Evolutionary conservation across 2,113 vertebrate species (phyloP).

Genomic region (Chloroceryle aenea): DNA sequence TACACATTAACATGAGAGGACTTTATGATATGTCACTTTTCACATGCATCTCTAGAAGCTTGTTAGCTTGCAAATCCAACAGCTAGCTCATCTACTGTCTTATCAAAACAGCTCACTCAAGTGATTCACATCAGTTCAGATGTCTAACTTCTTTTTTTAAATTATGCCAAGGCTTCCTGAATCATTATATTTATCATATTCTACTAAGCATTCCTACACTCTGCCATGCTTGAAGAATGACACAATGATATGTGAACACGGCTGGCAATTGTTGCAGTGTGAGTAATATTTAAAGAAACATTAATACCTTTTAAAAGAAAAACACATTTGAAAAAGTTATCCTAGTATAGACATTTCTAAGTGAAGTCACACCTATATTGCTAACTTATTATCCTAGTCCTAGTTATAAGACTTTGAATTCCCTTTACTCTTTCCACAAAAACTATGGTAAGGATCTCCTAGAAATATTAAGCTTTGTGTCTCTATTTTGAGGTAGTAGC

Average conservation of each 20-base stretch:
- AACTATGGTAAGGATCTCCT: background rate
- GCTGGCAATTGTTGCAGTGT: background rate
- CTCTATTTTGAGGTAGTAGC: background rate
- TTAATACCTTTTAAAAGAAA: background rate
- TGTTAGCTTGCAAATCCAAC: background rate
- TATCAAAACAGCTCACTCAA: background rate
- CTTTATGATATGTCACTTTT: background rate
- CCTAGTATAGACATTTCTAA: background rate
- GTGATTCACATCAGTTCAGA: background rate
- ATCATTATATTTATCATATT: background rate
- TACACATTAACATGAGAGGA: background rate
- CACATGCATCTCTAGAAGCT: background rate
- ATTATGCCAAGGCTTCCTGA: background rate
- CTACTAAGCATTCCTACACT: background rate
- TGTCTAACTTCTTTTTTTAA: background rate
- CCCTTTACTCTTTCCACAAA: background rate
- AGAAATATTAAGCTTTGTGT: background rate
- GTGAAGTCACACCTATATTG: background rate
- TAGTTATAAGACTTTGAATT: background rate
- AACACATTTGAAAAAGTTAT: background rate
- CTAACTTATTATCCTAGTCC: background rate
- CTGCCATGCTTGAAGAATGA: background rate
- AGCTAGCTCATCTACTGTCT: background rate
- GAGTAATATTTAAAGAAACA: background rate
- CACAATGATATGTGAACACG: fast-evolving